Base-by-base conservation (phyloP, 1,140 invertebrate species). In the Dendrolimus kikuchii region DNA sequence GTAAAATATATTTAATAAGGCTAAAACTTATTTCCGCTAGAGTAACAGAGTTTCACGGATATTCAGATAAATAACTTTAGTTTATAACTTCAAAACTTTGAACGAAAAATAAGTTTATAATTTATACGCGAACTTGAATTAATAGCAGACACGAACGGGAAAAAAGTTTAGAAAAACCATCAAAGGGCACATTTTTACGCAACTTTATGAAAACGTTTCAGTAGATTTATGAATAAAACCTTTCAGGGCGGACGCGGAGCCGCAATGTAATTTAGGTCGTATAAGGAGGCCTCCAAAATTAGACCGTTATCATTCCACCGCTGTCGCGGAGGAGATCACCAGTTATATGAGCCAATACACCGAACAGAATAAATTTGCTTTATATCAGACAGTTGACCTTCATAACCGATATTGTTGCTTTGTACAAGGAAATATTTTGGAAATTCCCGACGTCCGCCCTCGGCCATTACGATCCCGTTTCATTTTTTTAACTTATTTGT, bases 181-280 rank as follows among this genome's bases (percentile, higher is more conserved):
- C 59, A 66, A 78, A 70, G 72, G 64, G 70, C 72, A 79, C 73
- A 75, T 73, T 82, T 78, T 71, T 68, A 63, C 60, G 65, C 63
- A 75, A 80, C 68, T 78, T 85, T 81, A 81, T 85, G 78, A 81
- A 83, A 85, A 80, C 71, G 77, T 81, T 82, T 61, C 72, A 68
- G 64, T 73, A 81, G 81, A 85, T 85, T 85, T 85, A 83, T 85
- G 79, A 85, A 85, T 82, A 81, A 85, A 85, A 83, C 80, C 81
- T 85, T 80, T 83, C 78, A 80, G 72, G 69, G 78, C 65, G 72
- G 72, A 76, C 76, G 70, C 68, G 73, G 70, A 65, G 63, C 74
- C 72, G 72, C 71, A 72, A 74, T 76, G 78, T 81, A 86, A 86
- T 83, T 81, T 83, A 80, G 74, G 69, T 68, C 73, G 69, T 73